Conservation (phyloP, 2,797 vertebrate genomes). For the Hapalemur alaotrensis region DNA sequence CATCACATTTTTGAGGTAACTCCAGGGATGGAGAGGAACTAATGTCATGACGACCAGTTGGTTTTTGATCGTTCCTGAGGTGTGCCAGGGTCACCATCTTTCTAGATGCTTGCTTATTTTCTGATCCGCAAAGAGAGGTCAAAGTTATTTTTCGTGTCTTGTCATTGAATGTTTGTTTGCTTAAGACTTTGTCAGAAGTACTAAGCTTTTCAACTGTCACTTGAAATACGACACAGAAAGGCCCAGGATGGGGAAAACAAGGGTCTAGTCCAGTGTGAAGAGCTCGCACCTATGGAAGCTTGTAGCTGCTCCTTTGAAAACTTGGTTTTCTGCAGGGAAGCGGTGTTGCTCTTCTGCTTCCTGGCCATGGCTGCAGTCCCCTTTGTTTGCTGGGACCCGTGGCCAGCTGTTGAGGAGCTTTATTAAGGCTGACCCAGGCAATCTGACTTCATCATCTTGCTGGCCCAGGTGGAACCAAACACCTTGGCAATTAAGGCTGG, state of each 20-base stretch:
- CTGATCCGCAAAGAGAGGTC: not conserved
- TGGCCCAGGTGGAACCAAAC: not conserved
- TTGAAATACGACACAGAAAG: not conserved
- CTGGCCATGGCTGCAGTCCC: too few species aligned
- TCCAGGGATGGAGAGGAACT: not conserved
- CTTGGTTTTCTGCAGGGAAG: not conserved
- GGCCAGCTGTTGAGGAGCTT: not conserved
- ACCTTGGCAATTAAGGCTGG: not conserved
- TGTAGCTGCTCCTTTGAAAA: not conserved
- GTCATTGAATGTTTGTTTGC: not conserved
- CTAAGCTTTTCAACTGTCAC: not conserved
- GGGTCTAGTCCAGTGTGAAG: not conserved
- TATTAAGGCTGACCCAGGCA: not conserved
- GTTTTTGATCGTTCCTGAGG: not conserved
- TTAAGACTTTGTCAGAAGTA: not conserved
- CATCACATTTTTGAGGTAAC: not conserved
- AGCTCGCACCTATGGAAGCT: not conserved
- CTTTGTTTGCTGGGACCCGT: not conserved
- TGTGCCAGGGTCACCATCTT: not conserved
- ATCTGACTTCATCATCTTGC: not conserved
- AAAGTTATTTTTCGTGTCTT: conserved; percentile 24
- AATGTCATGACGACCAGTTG: not conserved
- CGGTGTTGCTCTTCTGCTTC: not conserved
- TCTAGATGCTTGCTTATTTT: not conserved
- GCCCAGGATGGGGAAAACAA: not conserved